Evolutionary conservation across 2,797 vertebrate species (phyloP).

Genomic region (Martes flavigula): DNA sequence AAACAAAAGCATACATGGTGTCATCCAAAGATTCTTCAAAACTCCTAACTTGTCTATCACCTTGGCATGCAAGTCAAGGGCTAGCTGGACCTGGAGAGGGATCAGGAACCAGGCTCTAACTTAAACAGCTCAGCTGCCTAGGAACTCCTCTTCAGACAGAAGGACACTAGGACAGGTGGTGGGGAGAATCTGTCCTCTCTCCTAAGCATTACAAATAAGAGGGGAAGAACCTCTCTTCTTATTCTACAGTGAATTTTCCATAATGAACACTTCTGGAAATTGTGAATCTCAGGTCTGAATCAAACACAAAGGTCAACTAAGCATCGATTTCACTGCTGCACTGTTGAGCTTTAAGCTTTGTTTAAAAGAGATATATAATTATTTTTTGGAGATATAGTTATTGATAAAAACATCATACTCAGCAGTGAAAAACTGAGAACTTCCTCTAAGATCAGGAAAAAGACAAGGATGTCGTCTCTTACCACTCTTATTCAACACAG

Average conservation of each 20-base stretch:
- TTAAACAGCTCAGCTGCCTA: background rate
- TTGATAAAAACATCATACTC: background rate
- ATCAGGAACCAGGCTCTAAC: background rate
- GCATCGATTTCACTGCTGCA: background rate
- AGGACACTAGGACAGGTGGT: fast-evolving
- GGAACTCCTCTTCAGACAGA: background rate
- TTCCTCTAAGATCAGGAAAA: background rate
- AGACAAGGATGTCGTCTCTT: background rate
- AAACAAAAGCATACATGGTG: background rate
- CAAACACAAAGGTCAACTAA: background rate
- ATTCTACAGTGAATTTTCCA: background rate
- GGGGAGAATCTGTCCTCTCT: background rate
- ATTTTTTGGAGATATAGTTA: background rate
- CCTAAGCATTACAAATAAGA: background rate
- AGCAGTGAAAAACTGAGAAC: background rate
- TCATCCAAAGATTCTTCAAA: background rate
- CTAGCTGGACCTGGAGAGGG: background rate
- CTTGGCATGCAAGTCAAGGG: background rate
- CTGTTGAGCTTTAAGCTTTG: background rate
- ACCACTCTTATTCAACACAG: background rate
- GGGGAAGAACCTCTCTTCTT: background rate
- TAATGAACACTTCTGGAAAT: background rate
- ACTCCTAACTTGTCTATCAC: background rate
- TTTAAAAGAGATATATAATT: background rate
- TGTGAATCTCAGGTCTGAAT: background rate